phyloP scores from a whole-genome alignment of 2,113 vertebrate species.

The Pteruthius melanotis region DNA sequence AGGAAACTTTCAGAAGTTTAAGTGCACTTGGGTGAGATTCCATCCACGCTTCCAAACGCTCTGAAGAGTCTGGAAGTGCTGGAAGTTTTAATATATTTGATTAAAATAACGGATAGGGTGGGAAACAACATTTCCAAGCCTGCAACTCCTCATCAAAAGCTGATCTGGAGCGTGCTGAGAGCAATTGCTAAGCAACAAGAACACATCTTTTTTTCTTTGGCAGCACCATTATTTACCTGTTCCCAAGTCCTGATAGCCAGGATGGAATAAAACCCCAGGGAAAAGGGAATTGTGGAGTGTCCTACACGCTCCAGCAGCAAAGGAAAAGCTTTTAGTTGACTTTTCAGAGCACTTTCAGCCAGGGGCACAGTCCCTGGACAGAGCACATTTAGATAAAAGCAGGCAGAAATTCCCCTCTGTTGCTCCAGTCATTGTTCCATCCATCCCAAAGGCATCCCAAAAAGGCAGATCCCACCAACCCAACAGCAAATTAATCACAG shows the following conservation, averaged over 20 bases:
- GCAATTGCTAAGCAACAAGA: slow-evolving; percentile 44
- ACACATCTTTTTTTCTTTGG: background rate
- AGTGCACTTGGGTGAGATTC: background rate
- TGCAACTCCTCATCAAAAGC: background rate
- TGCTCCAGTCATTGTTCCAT: background rate
- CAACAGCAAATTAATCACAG: background rate
- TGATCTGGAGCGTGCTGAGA: background rate
- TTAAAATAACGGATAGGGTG: background rate
- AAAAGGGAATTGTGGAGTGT: background rate
- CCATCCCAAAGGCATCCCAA: background rate
- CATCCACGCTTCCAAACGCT: background rate
- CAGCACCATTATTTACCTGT: slow-evolving; percentile 2
- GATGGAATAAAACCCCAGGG: background rate
- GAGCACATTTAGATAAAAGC: background rate
- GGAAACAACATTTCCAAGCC: background rate
- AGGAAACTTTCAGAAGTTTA: background rate
- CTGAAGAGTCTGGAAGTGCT: background rate
- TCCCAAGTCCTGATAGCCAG: background rate
- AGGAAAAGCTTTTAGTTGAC: background rate
- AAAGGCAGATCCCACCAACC: background rate
- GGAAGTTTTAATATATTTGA: background rate
- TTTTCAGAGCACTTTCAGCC: background rate
- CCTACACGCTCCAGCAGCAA: background rate
- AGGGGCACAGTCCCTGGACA: background rate
- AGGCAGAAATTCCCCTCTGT: background rate